phyloP scores from a whole-genome alignment of 2,888 invertebrate species.

The Stomorhina lunata region DNA sequence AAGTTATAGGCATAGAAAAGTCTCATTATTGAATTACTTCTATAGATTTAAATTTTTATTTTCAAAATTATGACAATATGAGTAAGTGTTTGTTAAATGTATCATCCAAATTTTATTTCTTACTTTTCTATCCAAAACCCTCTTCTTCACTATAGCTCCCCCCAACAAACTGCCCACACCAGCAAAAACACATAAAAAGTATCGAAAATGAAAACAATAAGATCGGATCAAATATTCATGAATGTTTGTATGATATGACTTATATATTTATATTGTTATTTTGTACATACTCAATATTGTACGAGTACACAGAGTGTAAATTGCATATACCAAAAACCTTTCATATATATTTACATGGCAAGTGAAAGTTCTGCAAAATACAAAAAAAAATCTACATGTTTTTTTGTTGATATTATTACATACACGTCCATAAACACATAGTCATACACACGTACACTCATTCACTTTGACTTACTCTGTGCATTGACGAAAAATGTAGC shows the following conservation, averaged over 20 bases:
- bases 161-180: neutral
- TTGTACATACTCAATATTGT: neutral
- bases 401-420: slow-evolving; percentile 20
- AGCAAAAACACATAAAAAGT: too few relatives aligned
- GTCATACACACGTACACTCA: slow-evolving; percentile 20
- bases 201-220: slow-evolving; percentile 36
- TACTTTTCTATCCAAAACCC: too few relatives aligned
- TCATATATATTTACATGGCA: slow-evolving; percentile 41
- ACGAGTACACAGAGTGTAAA: neutral
- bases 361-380: slow-evolving; percentile 63
- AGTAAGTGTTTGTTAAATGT: neutral
- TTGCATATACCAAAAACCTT: slow-evolving; percentile 54
- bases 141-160: neutral
- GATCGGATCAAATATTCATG: slow-evolving; percentile 29
- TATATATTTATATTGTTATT: neutral
- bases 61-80: too few relatives aligned
- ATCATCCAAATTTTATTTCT: slow-evolving; percentile 14
- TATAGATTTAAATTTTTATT: too few relatives aligned
- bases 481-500: slow-evolving; percentile 55
- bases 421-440: neutral
- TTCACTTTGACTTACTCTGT: slow-evolving; percentile 56
- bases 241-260: slow-evolving; percentile 25
- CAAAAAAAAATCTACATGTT: slow-evolving; percentile 13
- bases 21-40: too few relatives aligned
- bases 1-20: too few relatives aligned